Base-by-base conservation (phyloP, 1,140 invertebrate species). In the Drosophila watanabei region DNA sequence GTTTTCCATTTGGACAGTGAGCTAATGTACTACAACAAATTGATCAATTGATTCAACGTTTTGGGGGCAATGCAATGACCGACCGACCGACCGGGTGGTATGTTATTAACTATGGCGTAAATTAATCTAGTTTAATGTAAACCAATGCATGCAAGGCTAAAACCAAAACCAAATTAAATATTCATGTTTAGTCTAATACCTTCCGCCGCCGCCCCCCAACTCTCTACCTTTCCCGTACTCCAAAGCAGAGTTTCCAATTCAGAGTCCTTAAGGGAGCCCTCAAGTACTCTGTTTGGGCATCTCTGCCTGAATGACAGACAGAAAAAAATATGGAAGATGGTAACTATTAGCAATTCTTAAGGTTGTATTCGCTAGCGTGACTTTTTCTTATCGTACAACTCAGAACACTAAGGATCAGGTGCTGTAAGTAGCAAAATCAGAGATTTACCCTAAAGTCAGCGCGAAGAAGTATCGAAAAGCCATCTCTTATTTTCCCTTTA, bases 1-100 rank as follows among this genome's bases (percentile, higher is more conserved):
- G 85, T 89, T 89, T 89, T 89, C 85, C 85, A 89, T 90, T 89
- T 89, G 85, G 85, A 89, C 86, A 89, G 85, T 89, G 85, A 90
- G 85, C 83, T 76, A 87, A 87, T 81, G 85, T 89, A 89, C 86
- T 69, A 89, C 84, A 85, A 75, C 64, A 89, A 89, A 81, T 89
- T 75, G 84, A 87, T 87, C 77, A 75, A 89, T 84, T 84, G 84
- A 87, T 61, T 80, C 56, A 89, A 81, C 72, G 62, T 81, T 85
- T 81, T 81, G 79, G 69, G 81, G 60, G 51, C 77, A 57, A 56
- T 39, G 54, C 49, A 46, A 39, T 52, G 77, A 56, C 54, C 54
- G 54, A 39, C 54, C 54, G 54, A 39, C 54, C 54, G 20, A 57
- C 61, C 70, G 51, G 66, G 66, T 88, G 76, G 76, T 81, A 87